phyloP scores from a whole-genome alignment of 2,797 vertebrate genomes.

The Amphiprion clarkii region DNA sequence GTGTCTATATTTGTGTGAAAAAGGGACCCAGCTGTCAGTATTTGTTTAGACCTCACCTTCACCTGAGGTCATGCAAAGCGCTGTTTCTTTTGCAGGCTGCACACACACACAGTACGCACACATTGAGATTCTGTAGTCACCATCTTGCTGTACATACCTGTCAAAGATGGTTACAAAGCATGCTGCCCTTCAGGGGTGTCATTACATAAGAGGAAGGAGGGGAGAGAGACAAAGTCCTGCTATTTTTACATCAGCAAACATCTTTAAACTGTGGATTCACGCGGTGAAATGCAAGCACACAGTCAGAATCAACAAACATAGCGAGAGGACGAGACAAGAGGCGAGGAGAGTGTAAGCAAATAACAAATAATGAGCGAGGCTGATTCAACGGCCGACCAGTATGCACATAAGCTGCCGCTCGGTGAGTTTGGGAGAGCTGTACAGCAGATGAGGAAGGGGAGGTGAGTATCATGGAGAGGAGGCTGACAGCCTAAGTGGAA shows the following conservation, averaged over 20 bases:
- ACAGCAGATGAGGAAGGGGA: slow-evolving; percentile 16
- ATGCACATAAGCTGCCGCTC: slow-evolving; percentile 35
- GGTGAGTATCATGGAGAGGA: slow-evolving; percentile 18
- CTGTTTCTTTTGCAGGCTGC: slow-evolving; percentile 17
- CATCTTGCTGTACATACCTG: slow-evolving; percentile 19
- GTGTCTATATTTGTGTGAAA: neutral
- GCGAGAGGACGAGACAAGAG: neutral
- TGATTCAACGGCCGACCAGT: slow-evolving; percentile 27
- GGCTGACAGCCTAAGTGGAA: slow-evolving; percentile 16
- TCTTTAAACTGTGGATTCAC: slow-evolving; percentile 36
- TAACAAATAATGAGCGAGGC: slow-evolving; percentile 28
- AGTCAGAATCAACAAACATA: slow-evolving; percentile 18
- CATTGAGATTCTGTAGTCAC: neutral
- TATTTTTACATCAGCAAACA: slow-evolving; percentile 66
- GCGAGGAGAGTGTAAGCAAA: slow-evolving; percentile 20
- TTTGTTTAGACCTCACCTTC: slow-evolving; percentile 35
- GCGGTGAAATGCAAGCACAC: slow-evolving; percentile 13
- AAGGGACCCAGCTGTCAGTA: neutral
- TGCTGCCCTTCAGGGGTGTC: slow-evolving; percentile 47
- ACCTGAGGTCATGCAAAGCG: slow-evolving; percentile 30
- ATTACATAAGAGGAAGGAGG: slow-evolving; percentile 59
- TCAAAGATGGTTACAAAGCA: slow-evolving; percentile 36
- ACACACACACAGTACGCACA: neutral
- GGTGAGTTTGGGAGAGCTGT: slow-evolving; percentile 48
- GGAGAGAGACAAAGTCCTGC: slow-evolving; percentile 27